phyloP scores from a whole-genome alignment of 2,888 invertebrate species.

The Lycia hirtaria region DNA sequence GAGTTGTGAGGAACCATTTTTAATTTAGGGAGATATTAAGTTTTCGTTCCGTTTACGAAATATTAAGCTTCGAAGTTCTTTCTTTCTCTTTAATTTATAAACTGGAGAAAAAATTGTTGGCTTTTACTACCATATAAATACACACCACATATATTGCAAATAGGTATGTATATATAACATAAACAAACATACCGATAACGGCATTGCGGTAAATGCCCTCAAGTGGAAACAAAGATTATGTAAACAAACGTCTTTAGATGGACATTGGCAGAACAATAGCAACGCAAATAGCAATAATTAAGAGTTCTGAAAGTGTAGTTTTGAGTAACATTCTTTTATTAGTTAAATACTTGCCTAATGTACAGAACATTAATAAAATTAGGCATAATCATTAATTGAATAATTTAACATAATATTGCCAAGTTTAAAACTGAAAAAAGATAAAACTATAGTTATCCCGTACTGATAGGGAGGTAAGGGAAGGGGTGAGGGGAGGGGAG shows the following conservation, averaged over 20 bases:
- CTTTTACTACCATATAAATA: not conserved
- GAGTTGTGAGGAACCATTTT: too few species aligned
- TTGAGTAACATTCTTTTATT: conserved; percentile 1
- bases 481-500: too few species aligned
- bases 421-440: too few species aligned
- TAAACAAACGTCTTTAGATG: conserved; percentile 24
- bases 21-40: too few species aligned
- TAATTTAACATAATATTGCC: conserved; percentile 2
- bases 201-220: conserved; percentile 31
- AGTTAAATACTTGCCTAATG: not conserved
- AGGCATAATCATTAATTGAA: not conserved
- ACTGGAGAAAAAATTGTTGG: too few species aligned
- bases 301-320: not conserved
- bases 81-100: too few species aligned
- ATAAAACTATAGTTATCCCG: too few species aligned
- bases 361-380: too few species aligned
- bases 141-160: not conserved
- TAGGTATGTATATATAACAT: not conserved
- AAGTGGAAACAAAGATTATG: conserved; percentile 24
- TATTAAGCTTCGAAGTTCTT: too few species aligned
- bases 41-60: too few species aligned
- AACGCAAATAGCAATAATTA: not conserved
- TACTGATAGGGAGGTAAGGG: too few species aligned
- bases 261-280: conserved; percentile 10
- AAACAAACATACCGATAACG: conserved; percentile 30